A percentile compares a stretch with the other conserved stretches of the same genome.
These are phyloP conservation scores for Tachina lurida DNA, from an alignment of 2,888 invertebrate genomes.

Conservation along the genomic window DNA sequence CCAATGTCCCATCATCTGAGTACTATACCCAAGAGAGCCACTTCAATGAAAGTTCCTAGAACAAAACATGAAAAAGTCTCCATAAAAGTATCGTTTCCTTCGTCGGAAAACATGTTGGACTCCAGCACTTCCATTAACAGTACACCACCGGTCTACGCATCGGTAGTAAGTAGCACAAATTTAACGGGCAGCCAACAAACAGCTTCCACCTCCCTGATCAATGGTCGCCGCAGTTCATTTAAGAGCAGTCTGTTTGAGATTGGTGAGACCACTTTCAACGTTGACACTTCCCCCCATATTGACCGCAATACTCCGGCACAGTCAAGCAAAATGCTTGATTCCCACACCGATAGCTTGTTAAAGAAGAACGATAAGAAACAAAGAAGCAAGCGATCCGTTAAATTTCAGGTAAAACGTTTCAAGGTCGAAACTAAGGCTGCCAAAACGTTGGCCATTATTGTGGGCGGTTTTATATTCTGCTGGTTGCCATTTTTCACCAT, in stretches of 20 bases:
- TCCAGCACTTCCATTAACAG: slow-evolving; percentile 73
- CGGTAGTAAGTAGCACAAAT: slow-evolving; percentile 75
- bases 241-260: slow-evolving; percentile 81
- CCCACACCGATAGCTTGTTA: slow-evolving; percentile 41
- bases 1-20: slow-evolving; percentile 72
- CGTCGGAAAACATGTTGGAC: slow-evolving; percentile 87
- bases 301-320: slow-evolving; percentile 10
- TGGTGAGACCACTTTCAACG: slow-evolving; percentile 80
- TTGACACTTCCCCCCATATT: slow-evolving; percentile 72
- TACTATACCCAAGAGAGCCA: slow-evolving; percentile 83
- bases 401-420: slow-evolving; percentile 94
- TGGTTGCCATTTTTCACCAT: slow-evolving; percentile 99
- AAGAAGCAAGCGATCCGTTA: slow-evolving; percentile 94
- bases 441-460: slow-evolving; percentile 97
- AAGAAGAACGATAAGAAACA: slow-evolving; percentile 84
- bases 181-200: slow-evolving; percentile 62
- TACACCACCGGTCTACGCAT: slow-evolving; percentile 77
- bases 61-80: slow-evolving; percentile 89
- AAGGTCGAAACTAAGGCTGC: slow-evolving; percentile 98
- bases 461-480: slow-evolving; percentile 97
- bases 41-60: slow-evolving; percentile 85
- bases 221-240: slow-evolving; percentile 78
- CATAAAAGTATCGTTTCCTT: slow-evolving; percentile 92
- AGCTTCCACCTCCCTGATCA: slow-evolving; percentile 75
- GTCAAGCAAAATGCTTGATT: slow-evolving; percentile 14